Evolutionary conservation across 2,888 invertebrate genomes (phyloP).

Genomic region (Venusia cambrica): DNA sequence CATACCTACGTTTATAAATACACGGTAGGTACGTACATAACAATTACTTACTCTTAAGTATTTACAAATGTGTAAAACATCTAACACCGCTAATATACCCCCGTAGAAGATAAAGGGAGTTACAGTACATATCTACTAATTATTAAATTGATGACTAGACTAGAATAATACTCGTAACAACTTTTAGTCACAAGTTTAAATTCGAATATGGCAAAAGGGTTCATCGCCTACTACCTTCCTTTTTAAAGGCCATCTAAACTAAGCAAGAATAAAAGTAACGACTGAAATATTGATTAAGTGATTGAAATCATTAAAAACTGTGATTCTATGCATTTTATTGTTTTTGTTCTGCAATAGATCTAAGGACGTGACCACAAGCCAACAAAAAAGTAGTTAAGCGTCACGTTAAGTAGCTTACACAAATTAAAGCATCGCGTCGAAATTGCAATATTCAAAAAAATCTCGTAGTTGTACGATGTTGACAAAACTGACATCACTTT

Average conservation of each 20-base stretch:
- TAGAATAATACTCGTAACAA: slow-evolving; percentile 17
- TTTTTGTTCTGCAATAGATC: too few species aligned
- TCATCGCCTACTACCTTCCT: slow-evolving; percentile 5
- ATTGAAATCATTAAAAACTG: slow-evolving; percentile 1
- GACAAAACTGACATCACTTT: too few species aligned
- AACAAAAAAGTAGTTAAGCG: too few species aligned
- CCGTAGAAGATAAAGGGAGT: slow-evolving; percentile 6
- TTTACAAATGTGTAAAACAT: slow-evolving; percentile 26
- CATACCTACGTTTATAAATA: slow-evolving; percentile 28
- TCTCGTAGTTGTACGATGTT: too few species aligned
- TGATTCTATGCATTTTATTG: too few species aligned
- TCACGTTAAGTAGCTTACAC: too few species aligned
- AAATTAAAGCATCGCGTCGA: too few species aligned
- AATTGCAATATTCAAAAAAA: too few species aligned
- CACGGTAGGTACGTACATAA: slow-evolving; percentile 29
- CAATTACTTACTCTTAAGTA: slow-evolving; percentile 30
- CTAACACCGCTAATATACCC: slow-evolving; percentile 15
- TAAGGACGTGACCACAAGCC: too few species aligned
- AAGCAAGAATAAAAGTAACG: slow-evolving; percentile 14
- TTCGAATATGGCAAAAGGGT: slow-evolving; percentile 18
- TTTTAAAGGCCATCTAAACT: slow-evolving; percentile 7
- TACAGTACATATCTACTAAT: too few species aligned
- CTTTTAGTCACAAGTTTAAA: slow-evolving; percentile 5
- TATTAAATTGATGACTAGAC: slow-evolving; percentile 24
- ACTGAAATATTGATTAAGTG: too few species aligned